Conservation (phyloP, 2,797 vertebrate genomes). For the Chaunax sp. region DNA sequence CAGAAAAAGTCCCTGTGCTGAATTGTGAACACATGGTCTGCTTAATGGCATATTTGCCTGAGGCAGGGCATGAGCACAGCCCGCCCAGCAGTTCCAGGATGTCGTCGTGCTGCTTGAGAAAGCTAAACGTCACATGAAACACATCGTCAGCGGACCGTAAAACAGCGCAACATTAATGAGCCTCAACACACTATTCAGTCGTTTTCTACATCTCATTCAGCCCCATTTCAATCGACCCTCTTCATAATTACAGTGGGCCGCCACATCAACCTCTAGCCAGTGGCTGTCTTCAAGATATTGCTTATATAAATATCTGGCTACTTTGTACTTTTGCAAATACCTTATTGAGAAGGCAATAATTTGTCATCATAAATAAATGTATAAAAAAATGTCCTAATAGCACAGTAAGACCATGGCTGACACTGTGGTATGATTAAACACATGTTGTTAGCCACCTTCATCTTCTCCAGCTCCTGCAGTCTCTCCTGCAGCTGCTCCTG, state of each 20-base stretch:
- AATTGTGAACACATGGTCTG: slow-evolving; percentile 60
- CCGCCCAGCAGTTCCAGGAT: slow-evolving; percentile 52
- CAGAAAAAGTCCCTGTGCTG: slow-evolving; percentile 29
- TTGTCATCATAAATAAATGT: too few species aligned
- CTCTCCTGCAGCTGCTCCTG: slow-evolving; percentile 96
- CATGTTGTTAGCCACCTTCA: slow-evolving; percentile 85
- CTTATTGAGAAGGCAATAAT: too few species aligned
- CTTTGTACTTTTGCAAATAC: too few species aligned
- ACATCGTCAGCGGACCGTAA: slow-evolving; percentile 59
- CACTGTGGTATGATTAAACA: background rate
- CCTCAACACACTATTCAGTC: slow-evolving; percentile 35
- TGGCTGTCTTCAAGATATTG: slow-evolving; percentile 9
- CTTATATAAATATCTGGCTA: slow-evolving; percentile 14
- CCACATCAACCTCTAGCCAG: slow-evolving; percentile 26
- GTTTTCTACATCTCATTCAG: slow-evolving; percentile 14
- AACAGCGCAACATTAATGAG: slow-evolving; percentile 46
- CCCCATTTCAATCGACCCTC: slow-evolving; percentile 46
- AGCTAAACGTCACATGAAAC: slow-evolving; percentile 51
- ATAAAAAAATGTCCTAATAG: background rate
- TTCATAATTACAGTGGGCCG: slow-evolving; percentile 38
- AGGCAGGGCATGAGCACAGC: slow-evolving; percentile 50
- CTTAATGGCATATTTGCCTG: slow-evolving; percentile 63
- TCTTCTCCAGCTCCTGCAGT: slow-evolving; percentile 96
- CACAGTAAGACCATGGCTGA: background rate
- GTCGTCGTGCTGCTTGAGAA: slow-evolving; percentile 54